Conservation (phyloP, 2,113 vertebrate species). For the Epinephelus fuscoguttatus region DNA sequence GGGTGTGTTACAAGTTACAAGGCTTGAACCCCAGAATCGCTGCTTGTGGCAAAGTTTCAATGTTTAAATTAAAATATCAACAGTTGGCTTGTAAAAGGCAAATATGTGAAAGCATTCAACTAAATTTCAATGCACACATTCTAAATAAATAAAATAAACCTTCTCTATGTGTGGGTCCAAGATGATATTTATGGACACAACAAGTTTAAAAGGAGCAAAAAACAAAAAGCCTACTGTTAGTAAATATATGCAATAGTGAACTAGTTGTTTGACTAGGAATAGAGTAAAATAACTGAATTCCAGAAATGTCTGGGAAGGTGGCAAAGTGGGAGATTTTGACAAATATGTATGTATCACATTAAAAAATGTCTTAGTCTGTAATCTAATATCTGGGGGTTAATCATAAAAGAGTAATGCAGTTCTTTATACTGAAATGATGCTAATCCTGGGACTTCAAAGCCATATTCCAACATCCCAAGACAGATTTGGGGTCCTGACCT, state of each 20-base stretch:
- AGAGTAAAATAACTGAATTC: not conserved
- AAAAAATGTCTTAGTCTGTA: not conserved
- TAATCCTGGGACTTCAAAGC: not conserved
- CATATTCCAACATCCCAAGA: not conserved
- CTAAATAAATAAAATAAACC: no score
- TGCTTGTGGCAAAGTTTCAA: no score
- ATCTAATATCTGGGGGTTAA: not conserved
- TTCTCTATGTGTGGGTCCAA: not conserved
- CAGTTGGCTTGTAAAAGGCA: no score
- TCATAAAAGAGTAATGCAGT: not conserved
- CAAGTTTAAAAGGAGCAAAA: not conserved
- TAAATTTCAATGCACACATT: no score
- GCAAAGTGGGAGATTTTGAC: not conserved
- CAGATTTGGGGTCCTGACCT: conserved; percentile 22
- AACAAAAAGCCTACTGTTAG: not conserved
- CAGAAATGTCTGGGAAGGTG: not conserved
- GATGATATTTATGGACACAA: no score
- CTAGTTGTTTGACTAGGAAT: not conserved
- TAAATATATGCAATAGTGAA: not conserved
- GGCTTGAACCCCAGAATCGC: no score
- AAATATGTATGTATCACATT: not conserved
- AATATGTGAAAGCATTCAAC: no score
- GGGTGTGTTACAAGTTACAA: no score
- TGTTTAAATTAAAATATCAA: no score
- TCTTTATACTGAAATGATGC: not conserved